Percentiles rank a stretch among this genome's conserved stretches.
phyloP scores from a whole-genome alignment of 1,140 invertebrate genomes.

The Harpegnathos saltator region DNA sequence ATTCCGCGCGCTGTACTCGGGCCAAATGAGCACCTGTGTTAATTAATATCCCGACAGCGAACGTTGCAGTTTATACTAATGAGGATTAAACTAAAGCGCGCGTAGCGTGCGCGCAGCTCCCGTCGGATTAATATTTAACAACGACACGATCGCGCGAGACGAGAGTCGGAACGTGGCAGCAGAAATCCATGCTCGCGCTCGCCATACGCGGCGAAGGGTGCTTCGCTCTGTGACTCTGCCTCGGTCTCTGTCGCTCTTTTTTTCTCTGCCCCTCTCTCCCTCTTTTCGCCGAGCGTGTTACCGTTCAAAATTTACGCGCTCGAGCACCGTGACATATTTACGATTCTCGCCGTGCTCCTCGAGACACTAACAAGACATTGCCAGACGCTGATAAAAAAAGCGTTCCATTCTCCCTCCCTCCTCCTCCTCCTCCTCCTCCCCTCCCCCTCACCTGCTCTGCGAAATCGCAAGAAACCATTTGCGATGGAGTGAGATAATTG shows the following conservation, averaged over 20 bases:
- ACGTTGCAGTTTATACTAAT: not conserved
- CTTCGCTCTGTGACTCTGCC: not conserved
- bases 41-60: not conserved
- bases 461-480: slow-evolving; percentile 13
- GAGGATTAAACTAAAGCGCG: slow-evolving; percentile 2
- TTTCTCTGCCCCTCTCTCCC: no score
- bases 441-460: not conserved
- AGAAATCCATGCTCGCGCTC: not conserved
- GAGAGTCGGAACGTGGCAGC: not conserved
- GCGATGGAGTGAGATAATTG: not conserved
- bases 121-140: not conserved
- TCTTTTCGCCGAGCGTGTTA: not conserved
- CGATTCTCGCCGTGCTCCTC: not conserved
- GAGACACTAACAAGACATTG: slow-evolving; percentile 12
- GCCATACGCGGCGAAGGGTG: not conserved
- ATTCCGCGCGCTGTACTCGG: no score
- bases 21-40: not conserved
- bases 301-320: slow-evolving; percentile 25
- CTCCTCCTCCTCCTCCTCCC: not conserved
- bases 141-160: not conserved
- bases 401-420: not conserved
- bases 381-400: not conserved
- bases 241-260: not conserved
- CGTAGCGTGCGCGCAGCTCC: no score
- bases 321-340: slow-evolving; percentile 22